Percentiles rank a stretch among this genome's conserved stretches.
These are phyloP conservation scores for Luperina testacea DNA, from an alignment of 2,888 invertebrate genomes.

Conservation along the genomic window DNA sequence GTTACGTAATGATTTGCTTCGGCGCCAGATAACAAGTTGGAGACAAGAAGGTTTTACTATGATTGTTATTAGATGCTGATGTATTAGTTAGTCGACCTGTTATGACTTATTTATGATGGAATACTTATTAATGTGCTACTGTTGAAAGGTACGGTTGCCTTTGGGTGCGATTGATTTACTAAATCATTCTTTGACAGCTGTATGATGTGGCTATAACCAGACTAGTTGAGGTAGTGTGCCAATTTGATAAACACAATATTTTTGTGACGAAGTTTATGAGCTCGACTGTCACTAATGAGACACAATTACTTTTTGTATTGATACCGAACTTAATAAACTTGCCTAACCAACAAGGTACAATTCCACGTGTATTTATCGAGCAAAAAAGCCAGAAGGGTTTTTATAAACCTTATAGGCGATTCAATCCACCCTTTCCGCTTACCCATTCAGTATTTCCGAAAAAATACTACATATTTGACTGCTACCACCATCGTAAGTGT, in stretches of 20 bases:
- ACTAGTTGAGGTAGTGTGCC: background rate
- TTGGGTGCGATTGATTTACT: background rate
- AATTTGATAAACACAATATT: background rate
- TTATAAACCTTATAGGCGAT: constrained; percentile 6
- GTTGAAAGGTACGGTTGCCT: background rate
- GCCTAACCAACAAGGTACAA: too few species aligned
- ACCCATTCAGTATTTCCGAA: constrained; percentile 1
- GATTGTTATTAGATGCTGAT: constrained; percentile 31
- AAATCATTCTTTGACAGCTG: background rate
- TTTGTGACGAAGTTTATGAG: background rate
- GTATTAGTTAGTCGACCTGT: constrained; percentile 10
- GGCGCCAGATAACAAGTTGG: constrained; percentile 30
- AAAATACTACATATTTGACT: constrained; percentile 31
- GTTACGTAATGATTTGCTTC: constrained; percentile 40
- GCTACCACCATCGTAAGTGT: constrained; percentile 38
- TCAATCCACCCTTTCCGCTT: constrained; percentile 17
- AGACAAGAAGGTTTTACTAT: constrained; percentile 22
- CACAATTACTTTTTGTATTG: too few species aligned
- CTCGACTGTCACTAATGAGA: too few species aligned
- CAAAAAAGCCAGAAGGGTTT: constrained; percentile 6
- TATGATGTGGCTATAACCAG: background rate
- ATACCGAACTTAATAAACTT: too few species aligned
- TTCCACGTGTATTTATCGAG: background rate
- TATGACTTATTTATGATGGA: background rate
- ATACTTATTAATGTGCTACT: too few species aligned